Evolutionary conservation across 2,888 invertebrate species (phyloP).

Genomic region (Eubasilissa splendida): DNA sequence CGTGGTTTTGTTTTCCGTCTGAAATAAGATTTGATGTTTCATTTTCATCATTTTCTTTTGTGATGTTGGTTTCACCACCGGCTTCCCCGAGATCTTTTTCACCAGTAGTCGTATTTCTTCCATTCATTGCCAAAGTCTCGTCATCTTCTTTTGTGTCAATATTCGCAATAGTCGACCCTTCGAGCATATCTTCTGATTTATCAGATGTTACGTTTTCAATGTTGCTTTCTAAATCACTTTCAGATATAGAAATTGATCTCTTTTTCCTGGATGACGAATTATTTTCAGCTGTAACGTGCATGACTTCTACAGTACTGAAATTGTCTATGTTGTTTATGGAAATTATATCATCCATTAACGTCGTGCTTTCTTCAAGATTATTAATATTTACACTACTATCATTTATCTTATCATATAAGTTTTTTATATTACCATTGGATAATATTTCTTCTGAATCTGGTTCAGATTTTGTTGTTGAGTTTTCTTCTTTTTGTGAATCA

Average conservation of each 20-base stretch:
- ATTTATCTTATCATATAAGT: background rate
- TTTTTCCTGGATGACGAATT: background rate
- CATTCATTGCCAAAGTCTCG: too few species aligned
- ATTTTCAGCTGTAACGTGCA: slow-evolving; percentile 34
- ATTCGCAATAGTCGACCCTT: background rate
- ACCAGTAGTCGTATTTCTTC: too few species aligned
- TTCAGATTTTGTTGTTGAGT: background rate
- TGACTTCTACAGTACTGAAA: slow-evolving; percentile 35
- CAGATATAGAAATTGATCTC: background rate
- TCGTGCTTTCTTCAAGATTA: slow-evolving; percentile 1
- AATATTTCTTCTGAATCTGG: slow-evolving; percentile 12
- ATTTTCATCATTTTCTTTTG: too few species aligned
- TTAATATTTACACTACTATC: background rate
- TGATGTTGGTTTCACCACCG: too few species aligned
- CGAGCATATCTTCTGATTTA: slow-evolving; percentile 7
- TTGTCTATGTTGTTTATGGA: slow-evolving; percentile 46
- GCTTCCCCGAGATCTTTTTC: too few species aligned
- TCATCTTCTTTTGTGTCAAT: too few species aligned
- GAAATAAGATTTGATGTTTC: too few species aligned
- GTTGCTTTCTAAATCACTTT: slow-evolving; percentile 9
- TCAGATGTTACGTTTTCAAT: background rate
- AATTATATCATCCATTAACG: slow-evolving; percentile 42
- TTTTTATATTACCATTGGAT: slow-evolving; percentile 18
- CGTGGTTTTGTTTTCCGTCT: too few species aligned
- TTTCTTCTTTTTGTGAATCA: slow-evolving; percentile 7